These are phyloP conservation scores for Nephrotoma guestfalica DNA, from an alignment of 2,888 invertebrate species.

Conservation along the genomic window DNA sequence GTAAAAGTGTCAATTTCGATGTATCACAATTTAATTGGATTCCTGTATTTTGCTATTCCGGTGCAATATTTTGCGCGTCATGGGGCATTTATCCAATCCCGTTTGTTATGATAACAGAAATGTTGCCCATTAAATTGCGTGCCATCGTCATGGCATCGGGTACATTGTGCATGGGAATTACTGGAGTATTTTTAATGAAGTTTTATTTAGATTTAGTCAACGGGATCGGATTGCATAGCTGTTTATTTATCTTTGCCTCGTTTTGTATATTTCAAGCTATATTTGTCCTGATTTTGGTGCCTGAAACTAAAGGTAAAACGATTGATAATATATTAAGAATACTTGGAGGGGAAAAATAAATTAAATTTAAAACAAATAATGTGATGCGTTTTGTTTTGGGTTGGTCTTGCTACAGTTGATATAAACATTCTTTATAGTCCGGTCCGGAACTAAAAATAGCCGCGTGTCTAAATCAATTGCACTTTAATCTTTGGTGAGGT, in stretches of 20 bases:
- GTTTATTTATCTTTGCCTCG: conserved; percentile 21
- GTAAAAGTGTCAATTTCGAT: not conserved
- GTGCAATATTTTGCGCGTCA: conserved; percentile 20
- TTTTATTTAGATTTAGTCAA: conserved; percentile 13
- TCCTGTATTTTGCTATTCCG: conserved; percentile 17
- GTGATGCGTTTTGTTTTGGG: too few species aligned
- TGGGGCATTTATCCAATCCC: conserved; percentile 23
- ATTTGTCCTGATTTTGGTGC: conserved; percentile 19
- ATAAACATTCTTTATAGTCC: too few species aligned
- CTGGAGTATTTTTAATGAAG: conserved; percentile 5
- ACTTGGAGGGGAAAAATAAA: not conserved
- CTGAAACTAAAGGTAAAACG: conserved; percentile 22
- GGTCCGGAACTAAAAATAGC: too few species aligned
- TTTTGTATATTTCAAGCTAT: conserved; percentile 19
- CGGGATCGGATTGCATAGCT: conserved; percentile 15
- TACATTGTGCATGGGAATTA: not conserved
- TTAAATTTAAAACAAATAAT: too few species aligned
- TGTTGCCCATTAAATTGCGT: conserved; percentile 22
- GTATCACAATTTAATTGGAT: conserved; percentile 14
- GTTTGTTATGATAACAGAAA: conserved; percentile 21
- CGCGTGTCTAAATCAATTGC: too few species aligned
- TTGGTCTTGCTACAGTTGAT: too few species aligned
- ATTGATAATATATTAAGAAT: conserved; percentile 9
- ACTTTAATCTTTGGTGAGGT: too few species aligned
- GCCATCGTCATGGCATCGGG: conserved; percentile 5